Base-by-base conservation (phyloP, 2,888 invertebrate species). In the Ochlodes sylvanus region DNA sequence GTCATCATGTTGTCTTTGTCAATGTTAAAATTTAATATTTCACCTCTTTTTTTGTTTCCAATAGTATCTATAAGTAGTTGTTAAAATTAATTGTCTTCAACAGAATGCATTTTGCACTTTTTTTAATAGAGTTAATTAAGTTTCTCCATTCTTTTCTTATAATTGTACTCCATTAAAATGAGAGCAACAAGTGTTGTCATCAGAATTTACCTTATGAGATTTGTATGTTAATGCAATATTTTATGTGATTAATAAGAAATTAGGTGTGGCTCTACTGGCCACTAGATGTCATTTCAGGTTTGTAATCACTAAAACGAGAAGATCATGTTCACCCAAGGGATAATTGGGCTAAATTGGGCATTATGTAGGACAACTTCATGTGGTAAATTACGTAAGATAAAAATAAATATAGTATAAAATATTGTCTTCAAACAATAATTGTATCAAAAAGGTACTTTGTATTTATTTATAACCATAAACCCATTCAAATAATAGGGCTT, bases 311-410 rank as follows among this genome's bases (percentile, higher is more conserved):
- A 85, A 82, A 80, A 74, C 74, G 71, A 80, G 86, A 85, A 86
- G 88, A 86, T 81, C 83, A 86, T 82, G 82, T 84, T 78, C 79
- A 79, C 81, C 84, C 84, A 81, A 80, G 83, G 82, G 80, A 84
- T 84, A 81, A 80, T 80, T 85, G 87, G 88, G 88, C 85, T 87
- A 87, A 87, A 87, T 88, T 89, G 85, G 88, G 88, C 83, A 84
- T 87, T 80, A 75, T 79, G 78, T 86, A 86, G 83, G 85, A 87
- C 86, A 81, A 79, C 85, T 78, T 75, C 81, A 75, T 79, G 73
- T 86, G 89, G 90, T 90, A 90, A 89, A 78, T 84, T 83, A 80
- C 75, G 44, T 81, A 74, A 67, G 32, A 55, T 60, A 32, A 72
- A 71, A 77, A 76, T 78, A 74, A 82, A 79, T 77, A 78, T 77